phyloP scores from a whole-genome alignment of 2,888 invertebrate genomes.

The Dicyrtomina minuta region DNA sequence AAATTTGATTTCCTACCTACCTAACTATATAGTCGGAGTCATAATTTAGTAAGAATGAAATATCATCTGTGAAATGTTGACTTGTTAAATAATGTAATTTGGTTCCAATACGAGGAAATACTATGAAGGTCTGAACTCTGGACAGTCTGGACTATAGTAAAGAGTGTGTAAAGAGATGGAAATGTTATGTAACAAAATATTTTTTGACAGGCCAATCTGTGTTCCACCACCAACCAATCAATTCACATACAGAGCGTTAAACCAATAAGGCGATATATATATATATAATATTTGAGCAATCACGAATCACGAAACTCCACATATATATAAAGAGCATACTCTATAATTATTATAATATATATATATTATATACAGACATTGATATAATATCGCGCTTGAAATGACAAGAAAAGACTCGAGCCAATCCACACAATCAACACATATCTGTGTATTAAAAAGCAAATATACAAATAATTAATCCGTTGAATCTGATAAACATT shows the following conservation, averaged over 20 bases:
- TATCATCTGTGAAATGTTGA: no score
- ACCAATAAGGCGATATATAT: no score
- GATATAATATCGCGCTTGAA: conserved; percentile 2
- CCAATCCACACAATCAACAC: conserved; percentile 30
- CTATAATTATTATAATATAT: background rate
- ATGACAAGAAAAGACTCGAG: conserved; percentile 28
- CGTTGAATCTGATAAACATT: background rate
- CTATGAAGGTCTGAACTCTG: no score
- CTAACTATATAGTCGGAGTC: no score
- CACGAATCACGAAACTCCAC: background rate
- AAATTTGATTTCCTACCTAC: no score
- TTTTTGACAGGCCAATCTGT: background rate
- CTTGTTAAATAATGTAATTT: no score
- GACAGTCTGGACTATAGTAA: no score
- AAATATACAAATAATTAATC: background rate
- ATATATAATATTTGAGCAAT: no score
- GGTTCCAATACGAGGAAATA: no score
- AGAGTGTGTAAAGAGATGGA: background rate
- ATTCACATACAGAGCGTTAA: background rate
- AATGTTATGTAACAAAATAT: background rate
- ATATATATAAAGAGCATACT: background rate
- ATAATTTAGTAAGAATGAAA: no score
- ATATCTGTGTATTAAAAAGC: background rate
- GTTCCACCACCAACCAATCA: conserved; percentile 15
- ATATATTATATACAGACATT: background rate